Evolutionary conservation across 2,113 vertebrate genomes (phyloP).

Genomic region (Sinocyclocheilus rhinocerous): DNA sequence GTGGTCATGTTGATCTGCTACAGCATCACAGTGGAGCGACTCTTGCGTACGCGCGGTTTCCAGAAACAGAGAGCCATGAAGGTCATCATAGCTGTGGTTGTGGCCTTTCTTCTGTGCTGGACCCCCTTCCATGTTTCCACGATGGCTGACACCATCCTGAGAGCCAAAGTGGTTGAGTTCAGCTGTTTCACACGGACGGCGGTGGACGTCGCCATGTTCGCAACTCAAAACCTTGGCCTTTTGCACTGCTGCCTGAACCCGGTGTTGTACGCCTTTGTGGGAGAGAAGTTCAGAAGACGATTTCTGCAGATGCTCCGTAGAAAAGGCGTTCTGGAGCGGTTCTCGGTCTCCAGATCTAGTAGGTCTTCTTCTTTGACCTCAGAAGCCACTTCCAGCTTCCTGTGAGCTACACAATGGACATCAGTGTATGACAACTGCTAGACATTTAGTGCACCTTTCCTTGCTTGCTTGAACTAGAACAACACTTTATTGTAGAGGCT

Average conservation of each 20-base stretch:
- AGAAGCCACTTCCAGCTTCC: conserved; percentile 45
- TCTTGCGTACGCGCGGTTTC: conserved; percentile 73
- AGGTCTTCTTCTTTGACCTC: conserved; percentile 59
- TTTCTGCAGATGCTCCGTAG: conserved; percentile 61
- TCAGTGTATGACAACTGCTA: neutral
- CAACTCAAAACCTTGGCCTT: conserved; percentile 68
- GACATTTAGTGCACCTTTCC: neutral
- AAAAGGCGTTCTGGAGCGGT: conserved; percentile 43
- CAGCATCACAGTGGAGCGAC: conserved; percentile 64
- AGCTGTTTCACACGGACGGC: conserved; percentile 52
- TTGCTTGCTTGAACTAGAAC: neutral
- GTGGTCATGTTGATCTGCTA: conserved; percentile 75
- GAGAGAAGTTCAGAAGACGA: conserved; percentile 76
- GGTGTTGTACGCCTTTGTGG: conserved; percentile 77
- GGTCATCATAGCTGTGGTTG: conserved; percentile 74
- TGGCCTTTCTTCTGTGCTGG: conserved; percentile 77
- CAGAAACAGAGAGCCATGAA: conserved; percentile 77
- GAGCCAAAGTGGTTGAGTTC: conserved; percentile 41
- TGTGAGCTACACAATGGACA: conserved; percentile 32
- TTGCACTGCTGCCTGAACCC: conserved; percentile 79
- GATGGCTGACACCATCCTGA: conserved; percentile 69
- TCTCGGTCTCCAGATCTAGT: conserved; percentile 43
- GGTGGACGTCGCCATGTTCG: conserved; percentile 53
- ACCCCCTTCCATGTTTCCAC: conserved; percentile 69
- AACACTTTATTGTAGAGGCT: neutral